Percentiles rank a stretch among this genome's conserved stretches.
Evolutionary conservation across 2,888 invertebrate species (phyloP).

Genomic region (Nudaria mundana): DNA sequence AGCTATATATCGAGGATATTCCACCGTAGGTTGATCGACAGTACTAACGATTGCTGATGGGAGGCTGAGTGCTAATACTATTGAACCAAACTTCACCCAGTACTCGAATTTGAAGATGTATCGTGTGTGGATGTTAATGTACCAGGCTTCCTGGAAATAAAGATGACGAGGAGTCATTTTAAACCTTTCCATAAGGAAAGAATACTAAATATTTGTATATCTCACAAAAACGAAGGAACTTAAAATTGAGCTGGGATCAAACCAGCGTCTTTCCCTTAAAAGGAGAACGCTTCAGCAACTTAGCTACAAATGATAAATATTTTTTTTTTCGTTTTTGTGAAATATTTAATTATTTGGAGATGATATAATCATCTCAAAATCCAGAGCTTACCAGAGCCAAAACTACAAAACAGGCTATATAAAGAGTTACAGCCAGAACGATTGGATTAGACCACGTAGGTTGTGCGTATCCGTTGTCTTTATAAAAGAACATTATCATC

Average conservation of each 20-base stretch:
- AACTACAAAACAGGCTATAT: constrained; percentile 13
- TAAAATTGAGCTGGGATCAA: too few relatives aligned
- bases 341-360: neutral
- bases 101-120: constrained; percentile 75
- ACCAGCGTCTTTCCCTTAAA: too few relatives aligned
- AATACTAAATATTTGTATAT: too few relatives aligned
- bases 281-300: too few relatives aligned
- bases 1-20: constrained; percentile 75
- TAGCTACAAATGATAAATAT: too few relatives aligned
- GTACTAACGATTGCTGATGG: constrained; percentile 40
- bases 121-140: constrained; percentile 59
- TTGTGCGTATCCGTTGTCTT: constrained; percentile 9
- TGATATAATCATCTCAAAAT: too few relatives aligned
- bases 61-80: constrained; percentile 55
- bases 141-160: constrained; percentile 66
- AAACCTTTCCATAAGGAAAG: too few relatives aligned
- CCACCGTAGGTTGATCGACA: constrained; percentile 34
- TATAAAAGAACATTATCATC: constrained; percentile 21
- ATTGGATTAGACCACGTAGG: constrained; percentile 12
- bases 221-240: too few relatives aligned
- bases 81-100: constrained; percentile 72
- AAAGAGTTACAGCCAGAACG: constrained; percentile 16
- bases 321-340: too few relatives aligned
- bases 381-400: constrained; percentile 26
- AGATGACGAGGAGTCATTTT: too few relatives aligned